Base-by-base conservation (phyloP, 2,113 vertebrate genomes). In the Nothocercus julius region DNA sequence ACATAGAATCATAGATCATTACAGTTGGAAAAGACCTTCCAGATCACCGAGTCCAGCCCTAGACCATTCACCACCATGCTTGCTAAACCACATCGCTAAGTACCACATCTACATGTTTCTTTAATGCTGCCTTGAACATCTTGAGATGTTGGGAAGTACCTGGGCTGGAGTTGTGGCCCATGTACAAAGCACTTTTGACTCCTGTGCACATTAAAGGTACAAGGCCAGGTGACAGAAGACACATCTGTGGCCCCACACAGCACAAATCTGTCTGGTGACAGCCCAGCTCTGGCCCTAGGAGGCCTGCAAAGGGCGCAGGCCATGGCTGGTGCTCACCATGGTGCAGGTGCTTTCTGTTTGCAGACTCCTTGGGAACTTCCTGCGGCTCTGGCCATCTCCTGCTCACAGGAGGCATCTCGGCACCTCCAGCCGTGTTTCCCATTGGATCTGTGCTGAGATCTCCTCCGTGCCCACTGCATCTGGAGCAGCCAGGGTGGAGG, bases 181-280 rank as follows among this genome's bases (percentile, higher is more conserved):
- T 24, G 36, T 51, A 42, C 7, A 7, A 63, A 83, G 54, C 54
- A 3, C 13, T 82, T 82, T 59, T 32, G 18, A 6, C 38, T 36
- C 28, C 74, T 30, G 18, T 19, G 25, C 25, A 14, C 30, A 30
- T 7, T 12, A 6, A 21, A 38, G 83, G 8, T 38, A 59, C 11
- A 9, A 1, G 64, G 36, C 17, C 4, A 13, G 67, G 69, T 34
- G 20, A 28, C 4, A 9, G 56, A 36, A 8, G 40, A 1, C 1
- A 5, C 9, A 18, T 58, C 54, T 58, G 28, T 1, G 8, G 32
- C 56, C 61, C 34, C 12, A 42, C 24, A 10, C 25, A 0, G 0
- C 7, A 0, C 1, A 5, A 32, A 25, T 30, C 70, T 13, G 7
- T 10, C 34, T 24, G 10, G 0, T 1, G 13, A 3, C 47, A 87